A percentile compares a stretch with the other conserved stretches of the same genome.
phyloP scores from a whole-genome alignment of 2,113 vertebrate genomes.

The Sialia sialis region DNA sequence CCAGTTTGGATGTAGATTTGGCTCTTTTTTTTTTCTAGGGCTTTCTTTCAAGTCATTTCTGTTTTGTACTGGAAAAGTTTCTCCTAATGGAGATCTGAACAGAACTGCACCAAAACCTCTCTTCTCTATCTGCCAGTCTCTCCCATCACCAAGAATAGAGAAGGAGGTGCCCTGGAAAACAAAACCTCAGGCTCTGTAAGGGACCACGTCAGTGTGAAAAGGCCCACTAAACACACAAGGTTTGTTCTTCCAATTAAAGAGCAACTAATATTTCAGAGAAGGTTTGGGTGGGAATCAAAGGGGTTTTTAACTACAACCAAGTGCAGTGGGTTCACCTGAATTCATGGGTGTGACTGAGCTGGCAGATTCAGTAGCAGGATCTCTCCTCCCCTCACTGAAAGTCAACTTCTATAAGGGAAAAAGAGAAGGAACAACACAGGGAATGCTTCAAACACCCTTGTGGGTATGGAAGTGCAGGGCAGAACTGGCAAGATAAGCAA shows the following conservation, averaged over 20 bases:
- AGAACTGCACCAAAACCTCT: neutral
- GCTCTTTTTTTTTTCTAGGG: neutral
- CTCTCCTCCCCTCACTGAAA: neutral
- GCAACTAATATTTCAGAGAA: neutral
- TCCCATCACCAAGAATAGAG: neutral
- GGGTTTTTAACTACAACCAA: rapidly evolving
- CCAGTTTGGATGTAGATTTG: neutral
- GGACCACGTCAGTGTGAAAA: neutral
- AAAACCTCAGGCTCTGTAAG: neutral
- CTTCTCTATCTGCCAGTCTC: neutral
- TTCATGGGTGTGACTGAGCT: neutral
- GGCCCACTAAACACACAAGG: neutral
- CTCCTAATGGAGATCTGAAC: neutral
- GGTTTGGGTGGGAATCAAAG: neutral
- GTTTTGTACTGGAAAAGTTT: neutral
- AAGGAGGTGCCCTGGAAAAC: neutral
- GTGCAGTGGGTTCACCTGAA: neutral
- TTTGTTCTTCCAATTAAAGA: neutral
- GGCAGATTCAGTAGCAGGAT: neutral
- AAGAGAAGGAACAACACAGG: neutral
- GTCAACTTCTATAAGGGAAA: neutral
- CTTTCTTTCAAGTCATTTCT: neutral
- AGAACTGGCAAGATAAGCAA: neutral
- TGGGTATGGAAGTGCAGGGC: neutral
- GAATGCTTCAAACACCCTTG: neutral